Evolutionary conservation across 2,113 vertebrate species (phyloP), one percentile per base, ranked within the genome.

Genomic region (Atractosteus spatula): DNA sequence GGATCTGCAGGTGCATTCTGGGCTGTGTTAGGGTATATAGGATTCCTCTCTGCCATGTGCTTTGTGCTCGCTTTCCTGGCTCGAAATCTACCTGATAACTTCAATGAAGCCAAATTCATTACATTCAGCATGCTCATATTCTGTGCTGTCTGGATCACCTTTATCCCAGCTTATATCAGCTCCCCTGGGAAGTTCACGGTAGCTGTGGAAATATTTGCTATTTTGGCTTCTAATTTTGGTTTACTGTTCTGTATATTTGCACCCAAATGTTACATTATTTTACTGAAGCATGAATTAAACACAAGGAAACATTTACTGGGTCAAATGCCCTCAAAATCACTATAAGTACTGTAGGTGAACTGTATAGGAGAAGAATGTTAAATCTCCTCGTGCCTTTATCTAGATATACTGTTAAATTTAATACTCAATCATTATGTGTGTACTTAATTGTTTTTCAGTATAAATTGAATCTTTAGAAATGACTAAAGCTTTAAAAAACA

Each of bases 171-270:
- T 65, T 65, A 65, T 41, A 65, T 65, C 62, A 65, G 62, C 11
- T 65, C 62, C 8, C 62, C 62, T 65, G 62, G 62, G 29, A 65
- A 65, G 12, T 65, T 41, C 12, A 65, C 62, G 1, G 62, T 65
- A 12, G 62, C 62, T 65, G 62, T 65, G 17, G 62, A 65, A 65
- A 65, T 65, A 65, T 65, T 65, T 65, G 62, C 62, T 10, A 65
- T 65, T 41, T 41, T 65, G 8, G 62, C 62, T 43, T 65, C 62
- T 2, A 41, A 29, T 65, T 65, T 41, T 65, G 62, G 62, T 7
- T 65, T 65, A 41, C 62, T 65, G 3, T 65, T 65, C 41, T 65
- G 62, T 65, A 65, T 65, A 17, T 65, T 65, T 65, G 62, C 17
- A 11, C 62, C 62, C 29, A 65, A 65, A 65, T 65, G 41, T 65